phyloP scores from a whole-genome alignment of 2,888 invertebrate species.

The Cephus pygmeus region DNA sequence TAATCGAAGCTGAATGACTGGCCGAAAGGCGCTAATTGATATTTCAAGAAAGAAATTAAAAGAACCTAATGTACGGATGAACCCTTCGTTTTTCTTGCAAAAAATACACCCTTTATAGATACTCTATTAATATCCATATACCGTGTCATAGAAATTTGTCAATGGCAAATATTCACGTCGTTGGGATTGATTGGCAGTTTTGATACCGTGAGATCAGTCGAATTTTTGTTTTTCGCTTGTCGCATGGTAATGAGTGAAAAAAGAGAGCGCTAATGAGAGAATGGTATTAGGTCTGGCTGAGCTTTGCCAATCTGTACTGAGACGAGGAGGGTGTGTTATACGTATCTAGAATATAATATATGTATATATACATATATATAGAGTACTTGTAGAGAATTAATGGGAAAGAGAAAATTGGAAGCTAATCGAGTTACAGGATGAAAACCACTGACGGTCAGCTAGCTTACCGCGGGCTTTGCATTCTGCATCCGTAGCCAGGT shows the following conservation, averaged over 20 bases:
- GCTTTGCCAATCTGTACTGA: background rate
- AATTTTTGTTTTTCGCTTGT: background rate
- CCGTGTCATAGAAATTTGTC: background rate
- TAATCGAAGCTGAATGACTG: constrained; percentile 5
- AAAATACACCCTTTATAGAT: background rate
- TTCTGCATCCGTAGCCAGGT: constrained; percentile 41
- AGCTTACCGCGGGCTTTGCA: constrained; percentile 53
- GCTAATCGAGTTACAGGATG: constrained; percentile 61
- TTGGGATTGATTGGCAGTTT: background rate
- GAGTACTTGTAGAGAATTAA: background rate
- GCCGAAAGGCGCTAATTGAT: constrained; percentile 6
- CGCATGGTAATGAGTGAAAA: background rate
- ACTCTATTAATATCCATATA: background rate
- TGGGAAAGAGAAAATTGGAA: constrained; percentile 37
- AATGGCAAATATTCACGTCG: background rate
- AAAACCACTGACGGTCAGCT: constrained; percentile 60
- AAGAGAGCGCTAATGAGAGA: background rate
- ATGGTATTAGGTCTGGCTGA: background rate
- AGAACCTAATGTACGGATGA: background rate
- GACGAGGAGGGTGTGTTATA: background rate
- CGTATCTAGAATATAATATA: background rate
- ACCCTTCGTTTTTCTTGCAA: background rate
- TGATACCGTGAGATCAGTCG: background rate
- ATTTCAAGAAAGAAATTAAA: constrained; percentile 9
- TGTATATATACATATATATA: background rate